Conservation (phyloP, 2,113 vertebrate genomes). For the Zosterops japonicus region DNA sequence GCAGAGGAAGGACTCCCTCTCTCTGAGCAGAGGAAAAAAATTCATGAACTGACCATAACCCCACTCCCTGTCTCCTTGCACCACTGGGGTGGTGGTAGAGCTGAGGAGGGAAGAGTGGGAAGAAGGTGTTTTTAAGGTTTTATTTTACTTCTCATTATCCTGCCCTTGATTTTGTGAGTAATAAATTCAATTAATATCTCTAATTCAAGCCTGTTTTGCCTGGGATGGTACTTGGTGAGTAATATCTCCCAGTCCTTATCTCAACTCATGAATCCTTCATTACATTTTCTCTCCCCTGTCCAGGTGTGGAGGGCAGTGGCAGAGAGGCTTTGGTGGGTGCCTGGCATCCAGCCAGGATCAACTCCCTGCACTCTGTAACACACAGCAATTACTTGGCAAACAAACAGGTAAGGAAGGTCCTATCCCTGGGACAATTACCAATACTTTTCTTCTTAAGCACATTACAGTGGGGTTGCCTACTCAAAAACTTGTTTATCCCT, state of each 20-base stretch:
- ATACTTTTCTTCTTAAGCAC: accelerated
- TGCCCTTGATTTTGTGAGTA: neutral
- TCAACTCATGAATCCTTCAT: neutral
- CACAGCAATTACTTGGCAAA: neutral
- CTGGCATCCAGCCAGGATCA: neutral
- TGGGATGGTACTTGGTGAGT: neutral
- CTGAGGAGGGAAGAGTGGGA: neutral
- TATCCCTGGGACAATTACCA: neutral
- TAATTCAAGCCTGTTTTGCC: neutral
- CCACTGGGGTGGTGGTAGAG: neutral
- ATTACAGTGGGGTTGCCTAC: neutral
- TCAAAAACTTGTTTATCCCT: neutral
- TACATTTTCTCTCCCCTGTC: neutral
- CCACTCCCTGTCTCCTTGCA: neutral
- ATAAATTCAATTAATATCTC: neutral
- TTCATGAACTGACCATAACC: neutral
- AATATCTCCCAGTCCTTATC: neutral
- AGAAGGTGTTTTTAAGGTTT: neutral
- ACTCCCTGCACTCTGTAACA: neutral
- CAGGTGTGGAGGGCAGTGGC: neutral
- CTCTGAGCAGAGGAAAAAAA: neutral
- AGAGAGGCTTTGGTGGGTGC: neutral
- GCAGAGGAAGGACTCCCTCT: neutral
- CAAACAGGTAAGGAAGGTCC: neutral
- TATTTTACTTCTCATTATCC: neutral